phyloP scores from a whole-genome alignment of 2,797 vertebrate genomes.

The Paguma larvata region DNA sequence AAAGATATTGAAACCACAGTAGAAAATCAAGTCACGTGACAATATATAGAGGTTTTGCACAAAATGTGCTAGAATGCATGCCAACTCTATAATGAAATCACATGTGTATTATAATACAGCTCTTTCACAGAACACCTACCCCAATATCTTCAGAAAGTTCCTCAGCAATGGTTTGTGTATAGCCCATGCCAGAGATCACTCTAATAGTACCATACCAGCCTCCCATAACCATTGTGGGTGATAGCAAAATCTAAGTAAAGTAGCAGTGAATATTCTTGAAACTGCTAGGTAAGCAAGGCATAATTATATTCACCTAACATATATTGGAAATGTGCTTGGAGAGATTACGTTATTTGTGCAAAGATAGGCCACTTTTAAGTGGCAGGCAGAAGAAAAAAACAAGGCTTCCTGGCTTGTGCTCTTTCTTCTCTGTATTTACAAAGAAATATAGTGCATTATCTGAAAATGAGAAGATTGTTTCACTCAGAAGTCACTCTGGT shows the following conservation, averaged over 20 bases:
- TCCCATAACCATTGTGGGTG: neutral
- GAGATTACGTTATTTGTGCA: neutral
- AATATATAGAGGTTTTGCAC: conserved; percentile 26
- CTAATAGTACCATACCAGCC: neutral
- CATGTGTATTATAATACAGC: neutral
- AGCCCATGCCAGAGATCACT: neutral
- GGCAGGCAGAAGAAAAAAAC: neutral
- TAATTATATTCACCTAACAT: conserved; percentile 31
- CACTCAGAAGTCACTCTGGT: neutral
- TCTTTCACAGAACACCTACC: neutral
- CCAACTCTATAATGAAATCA: neutral
- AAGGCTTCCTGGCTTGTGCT: neutral
- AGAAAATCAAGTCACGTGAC: conserved; percentile 77
- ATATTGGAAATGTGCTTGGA: neutral
- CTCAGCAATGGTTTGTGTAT: conserved; percentile 19
- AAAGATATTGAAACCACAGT: conserved; percentile 40
- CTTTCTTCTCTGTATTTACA: neutral
- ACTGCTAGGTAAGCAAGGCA: neutral
- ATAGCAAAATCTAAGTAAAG: neutral
- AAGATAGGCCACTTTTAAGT: neutral
- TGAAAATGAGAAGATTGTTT: neutral
- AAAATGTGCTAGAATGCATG: neutral
- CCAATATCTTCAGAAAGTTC: neutral
- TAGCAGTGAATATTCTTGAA: neutral
- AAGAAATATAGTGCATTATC: neutral